phyloP scores from a whole-genome alignment of 2,797 vertebrate species.

The Ibycter americanus region DNA sequence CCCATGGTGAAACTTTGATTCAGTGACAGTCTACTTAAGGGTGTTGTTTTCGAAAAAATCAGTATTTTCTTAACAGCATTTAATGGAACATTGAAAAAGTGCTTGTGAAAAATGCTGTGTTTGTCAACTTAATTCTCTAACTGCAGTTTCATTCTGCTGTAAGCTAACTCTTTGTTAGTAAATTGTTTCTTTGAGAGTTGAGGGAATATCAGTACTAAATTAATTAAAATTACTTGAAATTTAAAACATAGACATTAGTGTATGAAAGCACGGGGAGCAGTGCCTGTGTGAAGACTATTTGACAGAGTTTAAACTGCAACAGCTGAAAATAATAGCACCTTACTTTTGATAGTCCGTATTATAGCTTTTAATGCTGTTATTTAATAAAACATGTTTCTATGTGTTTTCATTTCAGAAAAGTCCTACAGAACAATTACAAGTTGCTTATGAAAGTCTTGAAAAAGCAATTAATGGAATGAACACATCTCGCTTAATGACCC shows the following conservation, averaged over 20 bases:
- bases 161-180: not conserved
- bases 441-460: slow-evolving; percentile 79
- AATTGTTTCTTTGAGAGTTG: not conserved
- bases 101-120: not conserved
- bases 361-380: not conserved
- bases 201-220: not conserved
- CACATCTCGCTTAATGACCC: slow-evolving; percentile 42
- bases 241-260: not conserved
- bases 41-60: not conserved
- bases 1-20: not conserved
- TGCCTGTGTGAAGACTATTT: not conserved
- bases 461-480: slow-evolving; percentile 78
- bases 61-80: not conserved
- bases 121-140: not conserved
- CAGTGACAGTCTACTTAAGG: not conserved
- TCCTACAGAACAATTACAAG: slow-evolving; percentile 76
- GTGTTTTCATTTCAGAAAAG: slow-evolving; percentile 75
- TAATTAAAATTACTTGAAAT: not conserved
- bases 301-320: not conserved
- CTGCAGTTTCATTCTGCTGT: not conserved
- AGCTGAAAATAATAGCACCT: not conserved
- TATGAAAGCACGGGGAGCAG: not conserved
- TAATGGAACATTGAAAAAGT: not conserved
- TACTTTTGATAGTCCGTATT: not conserved
- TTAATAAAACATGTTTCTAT: not conserved